Base-by-base conservation (phyloP, 2,888 invertebrate species). In the Aelia acuminata region DNA sequence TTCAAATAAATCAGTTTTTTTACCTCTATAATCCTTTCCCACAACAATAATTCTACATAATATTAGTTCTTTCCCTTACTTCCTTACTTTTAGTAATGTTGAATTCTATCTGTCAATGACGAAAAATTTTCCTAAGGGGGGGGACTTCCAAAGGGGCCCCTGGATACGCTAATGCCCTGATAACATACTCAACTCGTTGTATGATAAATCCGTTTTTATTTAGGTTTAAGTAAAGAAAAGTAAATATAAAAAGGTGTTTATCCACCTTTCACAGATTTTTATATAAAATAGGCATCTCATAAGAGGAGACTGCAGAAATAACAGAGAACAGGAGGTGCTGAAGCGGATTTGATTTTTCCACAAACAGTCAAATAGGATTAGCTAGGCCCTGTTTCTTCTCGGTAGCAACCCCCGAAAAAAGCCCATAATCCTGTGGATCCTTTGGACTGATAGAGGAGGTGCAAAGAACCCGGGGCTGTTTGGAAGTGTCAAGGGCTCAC, bases 261-360 rank as follows among this genome's bases (percentile, higher is more conserved):
- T 35, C 18, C 63, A 70, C 63, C 63, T 70, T 70, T 70, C 18
- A 70, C 20, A 35, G 63, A 70, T 35, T 35, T n/a, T 70, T 20
- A 35, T 70, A 70, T 70, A 31, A 15, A 31, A 63, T 63, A 31
- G 63, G 8, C 13, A 35, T 35, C 18, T 35, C 20, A 18, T 35
- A 70, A 70, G 63, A 70, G 35, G 63, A 70, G 63, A 35, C 18
- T 7, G 18, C 18, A 70, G 63, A 70, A 70, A 70, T 31, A 70
- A 70, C 63, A 43, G 35, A 70, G 3, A 3, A 3, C 4, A 4
- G 20, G 18, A 70, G 63, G 63, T 70, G 63, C 80, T 80, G 43
- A 80, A 80, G 80, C 80, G 80, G 80, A 80, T 80, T 80, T 80
- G 80, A 80, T 80, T 80, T 70, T 80, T 80, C 80, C 80, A 80